Evolutionary conservation across 1,140 invertebrate genomes (phyloP).

Genomic region (Atta cephalotes): DNA sequence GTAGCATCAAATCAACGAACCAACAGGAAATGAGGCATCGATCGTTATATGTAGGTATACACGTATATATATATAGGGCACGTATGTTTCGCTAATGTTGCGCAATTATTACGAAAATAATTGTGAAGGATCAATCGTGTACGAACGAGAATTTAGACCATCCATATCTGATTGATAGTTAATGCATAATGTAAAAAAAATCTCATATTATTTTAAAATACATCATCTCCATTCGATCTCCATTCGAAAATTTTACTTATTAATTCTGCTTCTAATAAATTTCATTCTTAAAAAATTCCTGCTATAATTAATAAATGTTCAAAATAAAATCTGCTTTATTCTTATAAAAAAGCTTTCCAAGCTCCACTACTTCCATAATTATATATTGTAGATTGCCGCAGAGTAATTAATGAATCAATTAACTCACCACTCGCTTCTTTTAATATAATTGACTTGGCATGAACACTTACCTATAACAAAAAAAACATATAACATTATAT

Average conservation of each 20-base stretch:
- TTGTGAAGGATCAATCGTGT: conserved; percentile 38
- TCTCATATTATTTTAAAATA: background rate
- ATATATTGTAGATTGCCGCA: background rate
- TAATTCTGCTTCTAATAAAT: background rate
- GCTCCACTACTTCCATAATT: background rate
- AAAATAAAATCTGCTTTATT: background rate
- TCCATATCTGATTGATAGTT: background rate
- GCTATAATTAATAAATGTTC: background rate
- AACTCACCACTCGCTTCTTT: conserved; percentile 24
- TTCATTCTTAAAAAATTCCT: background rate
- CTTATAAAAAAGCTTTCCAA: background rate
- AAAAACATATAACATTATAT: background rate
- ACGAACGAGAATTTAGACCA: background rate
- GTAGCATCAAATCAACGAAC: conserved; percentile 11
- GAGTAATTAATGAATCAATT: background rate
- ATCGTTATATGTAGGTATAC: conserved; percentile 5
- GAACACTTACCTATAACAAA: conserved; percentile 46
- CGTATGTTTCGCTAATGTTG: conserved; percentile 8
- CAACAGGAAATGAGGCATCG: conserved; percentile 43
- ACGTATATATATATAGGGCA: background rate
- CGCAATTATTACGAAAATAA: conserved; percentile 38
- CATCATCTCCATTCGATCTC: background rate
- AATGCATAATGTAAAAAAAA: background rate
- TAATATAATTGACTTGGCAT: background rate
- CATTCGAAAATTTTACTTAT: background rate